A percentile compares a stretch with the other conserved stretches of the same genome.
phyloP scores from a whole-genome alignment of 2,113 vertebrate genomes.

The Myiagra hebetior region DNA sequence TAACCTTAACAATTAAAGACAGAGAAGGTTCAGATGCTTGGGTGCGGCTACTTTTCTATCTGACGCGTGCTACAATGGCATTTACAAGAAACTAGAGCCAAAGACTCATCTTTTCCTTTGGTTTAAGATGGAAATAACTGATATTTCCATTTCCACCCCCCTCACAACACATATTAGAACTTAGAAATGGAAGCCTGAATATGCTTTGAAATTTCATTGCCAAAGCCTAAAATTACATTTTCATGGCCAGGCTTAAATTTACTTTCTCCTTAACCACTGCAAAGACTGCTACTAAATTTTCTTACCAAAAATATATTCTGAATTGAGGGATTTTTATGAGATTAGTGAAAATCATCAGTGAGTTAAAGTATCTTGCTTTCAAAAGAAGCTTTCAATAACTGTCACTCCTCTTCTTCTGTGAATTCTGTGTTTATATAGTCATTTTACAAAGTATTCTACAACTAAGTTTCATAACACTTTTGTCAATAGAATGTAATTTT shows the following conservation, averaged over 20 bases:
- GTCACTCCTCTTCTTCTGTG: neutral
- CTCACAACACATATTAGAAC: neutral
- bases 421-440: neutral
- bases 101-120: neutral
- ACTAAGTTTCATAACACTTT: neutral
- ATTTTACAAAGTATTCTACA: neutral
- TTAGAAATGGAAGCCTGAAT: neutral
- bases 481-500: constrained; percentile 44
- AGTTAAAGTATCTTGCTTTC: neutral
- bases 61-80: neutral
- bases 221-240: neutral
- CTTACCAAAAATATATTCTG: neutral
- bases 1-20: neutral
- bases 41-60: neutral
- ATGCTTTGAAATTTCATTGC: neutral
- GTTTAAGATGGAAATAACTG: neutral
- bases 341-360: neutral
- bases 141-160: neutral
- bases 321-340: neutral
- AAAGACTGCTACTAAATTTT: neutral
- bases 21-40: neutral
- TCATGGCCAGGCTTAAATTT: neutral
- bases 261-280: neutral
- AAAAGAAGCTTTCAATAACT: neutral
- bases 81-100: neutral